Evolutionary conservation across 2,797 vertebrate species (phyloP), one percentile per base, ranked within the genome.

Genomic region (Enteromius unitaeniatus): DNA sequence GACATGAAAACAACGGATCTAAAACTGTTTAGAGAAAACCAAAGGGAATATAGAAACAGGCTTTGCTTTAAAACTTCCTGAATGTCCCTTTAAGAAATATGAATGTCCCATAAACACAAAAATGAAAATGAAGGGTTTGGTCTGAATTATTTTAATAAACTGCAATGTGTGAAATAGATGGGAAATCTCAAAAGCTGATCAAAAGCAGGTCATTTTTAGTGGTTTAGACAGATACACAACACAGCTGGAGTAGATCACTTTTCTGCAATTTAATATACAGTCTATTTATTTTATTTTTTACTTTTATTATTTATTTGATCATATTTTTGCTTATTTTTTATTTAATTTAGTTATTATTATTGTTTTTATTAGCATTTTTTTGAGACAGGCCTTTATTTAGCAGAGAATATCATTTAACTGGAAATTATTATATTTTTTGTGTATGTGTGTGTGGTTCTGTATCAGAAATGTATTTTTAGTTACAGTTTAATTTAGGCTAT

Each of bases 11-110:
- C 34, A 58, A 40, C 26, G 23, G 17, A 78, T 64, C 14, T 45
- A 31, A 64, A 62, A 28, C 15, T 8, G 40, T 62, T 60, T 42
- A 1, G 4, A 60, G n/a, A 17, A 19, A 45, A 40, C n/a, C 21
- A n/a, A 26, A 26, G 53, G 40, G 75, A 23, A 34, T 9, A 23
- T 6, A 60, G 15, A 60, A 49, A 45, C 68, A 13, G 69, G 42
- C 31, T 81, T 81, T 49, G 53, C 17, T 73, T 21, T 40, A 62
- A 62, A 81, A 47, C 2, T 15, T 28, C 45, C 45, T 62, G 13
- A 79, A 68, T 64, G 40, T 68, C 49, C 47, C 78, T 55, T 80
- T 26, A 70, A 80, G 67, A 23, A 45, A 58, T 45, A 51, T 81
- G 37, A 34, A 70, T 80, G 78, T 37, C 21, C 65, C 62, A 13